A percentile compares a stretch with the other conserved stretches of the same genome.
phyloP scores from a whole-genome alignment of 2,888 invertebrate species.

The Platynereis dumerilii region DNA sequence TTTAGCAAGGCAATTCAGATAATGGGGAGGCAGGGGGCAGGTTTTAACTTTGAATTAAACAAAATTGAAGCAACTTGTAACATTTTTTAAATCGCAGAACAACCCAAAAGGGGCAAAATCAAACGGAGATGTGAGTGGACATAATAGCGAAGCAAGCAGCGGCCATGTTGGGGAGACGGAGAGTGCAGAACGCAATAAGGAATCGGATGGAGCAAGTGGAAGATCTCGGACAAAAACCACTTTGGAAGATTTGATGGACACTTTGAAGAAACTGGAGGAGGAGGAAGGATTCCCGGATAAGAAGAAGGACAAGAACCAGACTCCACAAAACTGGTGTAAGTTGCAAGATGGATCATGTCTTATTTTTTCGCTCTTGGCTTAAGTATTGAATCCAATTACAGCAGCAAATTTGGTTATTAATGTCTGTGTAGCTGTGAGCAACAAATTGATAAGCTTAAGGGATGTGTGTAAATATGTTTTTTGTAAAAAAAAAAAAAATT shows the following conservation, averaged over 20 bases:
- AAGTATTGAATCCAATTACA: no score
- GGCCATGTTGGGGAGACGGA: conserved; percentile 4
- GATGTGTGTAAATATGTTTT: no score
- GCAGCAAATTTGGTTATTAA: no score
- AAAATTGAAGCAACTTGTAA: no score
- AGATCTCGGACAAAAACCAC: conserved; percentile 44
- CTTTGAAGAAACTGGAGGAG: conserved; percentile 59
- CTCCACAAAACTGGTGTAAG: conserved; percentile 51
- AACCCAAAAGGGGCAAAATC: neutral
- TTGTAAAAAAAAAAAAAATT: no score
- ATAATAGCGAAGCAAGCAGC: neutral
- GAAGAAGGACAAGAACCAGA: conserved; percentile 29
- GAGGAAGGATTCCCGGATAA: conserved; percentile 50
- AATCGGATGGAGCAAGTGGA: conserved; percentile 11
- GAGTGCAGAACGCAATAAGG: neutral
- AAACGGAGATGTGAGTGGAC: no score
- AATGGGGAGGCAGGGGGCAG: no score
- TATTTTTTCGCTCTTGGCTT: neutral
- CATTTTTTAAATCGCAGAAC: neutral
- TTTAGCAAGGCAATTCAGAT: no score
- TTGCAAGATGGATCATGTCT: conserved; percentile 12
- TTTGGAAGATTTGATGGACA: conserved; percentile 59
- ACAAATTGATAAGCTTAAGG: no score
- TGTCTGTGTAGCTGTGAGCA: no score
- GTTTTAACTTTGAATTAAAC: no score